Evolutionary conservation across 2,888 invertebrate species (phyloP), one percentile per base, ranked within the genome.

Genomic region (Hyppa rectilinea): DNA sequence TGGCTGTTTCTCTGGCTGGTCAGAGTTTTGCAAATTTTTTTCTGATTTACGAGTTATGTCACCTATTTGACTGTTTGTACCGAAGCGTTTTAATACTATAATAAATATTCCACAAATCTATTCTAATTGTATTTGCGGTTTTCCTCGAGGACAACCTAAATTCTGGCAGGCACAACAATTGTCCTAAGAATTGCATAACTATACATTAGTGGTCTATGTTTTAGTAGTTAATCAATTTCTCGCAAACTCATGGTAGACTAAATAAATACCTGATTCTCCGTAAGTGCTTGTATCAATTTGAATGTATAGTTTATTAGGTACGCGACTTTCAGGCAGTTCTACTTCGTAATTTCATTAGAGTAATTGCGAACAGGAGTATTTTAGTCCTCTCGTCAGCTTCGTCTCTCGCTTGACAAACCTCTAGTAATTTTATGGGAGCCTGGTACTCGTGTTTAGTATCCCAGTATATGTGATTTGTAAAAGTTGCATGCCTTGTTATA

Each of bases 231-330:
- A 47, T 59, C n/a, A 6, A 59, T 61, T 81, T 70, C 62, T 60
- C 36, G 59, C 7, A 60, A 77, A 23, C 4, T 4, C 4, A 50
- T 26, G 49, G 12, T 43, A 50, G 49, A 40, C 49, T 63, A 49
- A 81, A 81, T 63, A 49, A 81, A 81, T 71, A 81, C 43, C 70
- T 50, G 63, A 62, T 70, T 77, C 64, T 50, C 17, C 3, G 34
- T 58, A 53, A 81, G 43, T 34, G 61, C 26, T 69, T 69, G 45
- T 49, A 64, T 63, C 45, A 67, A 80, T 77, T 67, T 53, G 23
- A 75, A 20, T 50, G 56, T 23, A 74, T 55, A 55, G 38, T 60
- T 50, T 67, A 66, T 63, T 38, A 58, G 23, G 38, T 67, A 58
- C 34, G 56, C n/a, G 17, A 53, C 20, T 47, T 58, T n/a, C 36